phyloP scores from a whole-genome alignment of 2,113 vertebrate species.

The Lampris megalopsis region DNA sequence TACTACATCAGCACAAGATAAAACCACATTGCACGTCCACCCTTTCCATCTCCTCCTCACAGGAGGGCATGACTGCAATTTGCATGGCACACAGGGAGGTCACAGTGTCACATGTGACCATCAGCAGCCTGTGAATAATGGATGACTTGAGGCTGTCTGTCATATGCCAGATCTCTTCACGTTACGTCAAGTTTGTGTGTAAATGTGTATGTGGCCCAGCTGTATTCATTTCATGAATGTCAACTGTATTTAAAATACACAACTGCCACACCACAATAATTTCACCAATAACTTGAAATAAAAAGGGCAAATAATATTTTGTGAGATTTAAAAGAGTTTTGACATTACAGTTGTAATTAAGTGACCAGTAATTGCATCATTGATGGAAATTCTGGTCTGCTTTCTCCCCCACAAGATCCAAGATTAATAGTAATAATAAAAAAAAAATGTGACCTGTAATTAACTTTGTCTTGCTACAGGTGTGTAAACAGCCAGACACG shows the following conservation, averaged over 20 bases:
- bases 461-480: conserved; percentile 61
- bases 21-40: conserved; percentile 15
- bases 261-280: no score
- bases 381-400: no score
- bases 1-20: conserved; percentile 29
- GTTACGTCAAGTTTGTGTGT: background rate
- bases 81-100: conserved; percentile 33
- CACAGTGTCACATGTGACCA: conserved; percentile 48
- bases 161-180: conserved; percentile 16
- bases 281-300: no score
- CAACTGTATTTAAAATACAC: background rate
- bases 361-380: no score
- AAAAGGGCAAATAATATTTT: no score
- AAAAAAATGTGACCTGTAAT: no score
- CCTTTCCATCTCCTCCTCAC: conserved; percentile 31
- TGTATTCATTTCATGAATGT: background rate
- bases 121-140: conserved; percentile 59
- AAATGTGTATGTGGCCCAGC: conserved; percentile 7
- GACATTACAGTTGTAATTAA: no score
- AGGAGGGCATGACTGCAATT: conserved; percentile 42
- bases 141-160: conserved; percentile 31
- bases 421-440: no score
- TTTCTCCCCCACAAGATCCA: no score
- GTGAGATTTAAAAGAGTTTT: no score
- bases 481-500: conserved; percentile 81